Conservation (phyloP, 2,797 vertebrate species). For the Silurus lanzhouensis region DNA sequence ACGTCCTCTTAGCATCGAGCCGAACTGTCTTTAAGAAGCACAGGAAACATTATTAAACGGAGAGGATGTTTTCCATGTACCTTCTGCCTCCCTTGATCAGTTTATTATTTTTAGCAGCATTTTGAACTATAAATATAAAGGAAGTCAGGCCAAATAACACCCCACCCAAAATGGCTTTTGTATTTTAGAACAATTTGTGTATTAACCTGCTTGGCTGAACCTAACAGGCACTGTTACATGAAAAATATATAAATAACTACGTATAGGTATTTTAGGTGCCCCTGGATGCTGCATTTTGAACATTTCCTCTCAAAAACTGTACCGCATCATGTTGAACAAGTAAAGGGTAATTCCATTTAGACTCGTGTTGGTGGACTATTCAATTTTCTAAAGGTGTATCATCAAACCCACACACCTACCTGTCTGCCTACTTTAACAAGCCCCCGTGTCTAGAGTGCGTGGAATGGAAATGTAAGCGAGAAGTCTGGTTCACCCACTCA, state of each 20-base stretch:
- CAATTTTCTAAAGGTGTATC: constrained; percentile 31
- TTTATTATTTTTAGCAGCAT: constrained; percentile 62
- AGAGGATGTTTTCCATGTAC: constrained; percentile 54
- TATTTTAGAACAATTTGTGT: constrained; percentile 73
- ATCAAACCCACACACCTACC: constrained; percentile 43
- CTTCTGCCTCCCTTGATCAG: constrained; percentile 24
- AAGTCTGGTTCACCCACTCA: constrained; percentile 63
- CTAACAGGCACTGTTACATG: constrained; percentile 54
- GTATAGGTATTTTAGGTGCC: constrained; percentile 20
- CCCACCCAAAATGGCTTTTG: constrained; percentile 76
- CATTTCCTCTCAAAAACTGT: neutral
- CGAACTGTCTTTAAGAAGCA: neutral
- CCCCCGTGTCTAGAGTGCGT: constrained; percentile 58
- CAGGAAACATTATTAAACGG: constrained; percentile 28
- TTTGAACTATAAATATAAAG: constrained; percentile 70
- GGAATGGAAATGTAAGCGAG: constrained; percentile 61
- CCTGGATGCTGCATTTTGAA: neutral
- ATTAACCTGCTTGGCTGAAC: constrained; percentile 77
- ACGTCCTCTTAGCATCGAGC: neutral
- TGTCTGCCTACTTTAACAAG: constrained; percentile 24
- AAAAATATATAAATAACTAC: constrained; percentile 61
- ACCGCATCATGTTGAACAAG: neutral
- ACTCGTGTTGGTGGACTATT: constrained; percentile 6
- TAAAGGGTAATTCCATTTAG: constrained; percentile 22
- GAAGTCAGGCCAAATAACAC: constrained; percentile 66